These are phyloP conservation scores for Xanthia icteritia DNA, from an alignment of 2,888 invertebrate species.

Conservation along the genomic window DNA sequence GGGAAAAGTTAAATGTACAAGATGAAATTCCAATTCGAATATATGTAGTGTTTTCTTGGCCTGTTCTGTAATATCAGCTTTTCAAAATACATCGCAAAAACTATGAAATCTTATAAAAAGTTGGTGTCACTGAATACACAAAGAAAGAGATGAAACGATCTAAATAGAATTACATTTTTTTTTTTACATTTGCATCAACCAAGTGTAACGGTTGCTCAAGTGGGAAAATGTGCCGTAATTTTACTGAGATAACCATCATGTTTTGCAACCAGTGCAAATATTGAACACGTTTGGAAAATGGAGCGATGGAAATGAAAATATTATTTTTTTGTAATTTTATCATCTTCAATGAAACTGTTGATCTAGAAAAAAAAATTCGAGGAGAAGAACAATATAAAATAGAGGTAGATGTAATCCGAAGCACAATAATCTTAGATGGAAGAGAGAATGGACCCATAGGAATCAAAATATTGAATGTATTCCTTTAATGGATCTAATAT, in stretches of 20 bases:
- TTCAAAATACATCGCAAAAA: constrained; percentile 1
- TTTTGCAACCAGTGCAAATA: constrained; percentile 74
- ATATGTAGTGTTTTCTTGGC: background rate
- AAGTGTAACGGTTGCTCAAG: constrained; percentile 73
- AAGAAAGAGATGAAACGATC: constrained; percentile 48
- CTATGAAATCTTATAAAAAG: background rate
- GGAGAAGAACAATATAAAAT: background rate
- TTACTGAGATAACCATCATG: constrained; percentile 74
- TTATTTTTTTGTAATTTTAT: constrained; percentile 24
- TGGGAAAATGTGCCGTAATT: constrained; percentile 75
- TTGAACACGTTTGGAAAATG: constrained; percentile 60
- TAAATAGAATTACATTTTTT: constrained; percentile 56
- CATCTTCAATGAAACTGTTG: background rate
- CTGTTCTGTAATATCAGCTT: background rate
- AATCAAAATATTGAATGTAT: background rate
- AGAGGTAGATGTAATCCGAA: background rate
- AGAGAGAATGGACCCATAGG: background rate
- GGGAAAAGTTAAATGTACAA: too few species aligned
- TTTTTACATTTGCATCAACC: constrained; percentile 67
- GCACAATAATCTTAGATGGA: background rate
- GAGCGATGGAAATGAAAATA: constrained; percentile 49
- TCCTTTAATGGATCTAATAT: background rate
- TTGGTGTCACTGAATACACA: constrained; percentile 14
- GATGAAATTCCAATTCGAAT: background rate
- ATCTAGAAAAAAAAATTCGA: background rate